phyloP scores from a whole-genome alignment of 2,113 vertebrate species.

The Phylloscopus whistleri region DNA sequence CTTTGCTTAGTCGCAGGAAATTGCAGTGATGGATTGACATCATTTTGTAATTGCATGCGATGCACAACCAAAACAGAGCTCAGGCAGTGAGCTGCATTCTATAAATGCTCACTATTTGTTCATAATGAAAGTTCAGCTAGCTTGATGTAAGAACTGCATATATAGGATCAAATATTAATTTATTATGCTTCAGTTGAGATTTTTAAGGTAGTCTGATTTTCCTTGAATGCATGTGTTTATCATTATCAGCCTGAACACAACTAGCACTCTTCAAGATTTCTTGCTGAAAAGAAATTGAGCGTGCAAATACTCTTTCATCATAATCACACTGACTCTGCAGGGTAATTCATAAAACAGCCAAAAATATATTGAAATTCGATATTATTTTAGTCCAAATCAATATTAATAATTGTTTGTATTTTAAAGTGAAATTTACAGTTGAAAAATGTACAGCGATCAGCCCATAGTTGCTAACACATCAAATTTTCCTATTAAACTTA shows the following conservation, averaged over 20 bases:
- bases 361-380: conserved; percentile 82
- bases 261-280: conserved; percentile 56
- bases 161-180: conserved; percentile 44
- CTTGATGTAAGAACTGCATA: not conserved
- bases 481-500: conserved; percentile 69
- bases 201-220: conserved; percentile 49
- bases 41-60: not conserved
- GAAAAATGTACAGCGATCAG: conserved; percentile 73
- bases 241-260: conserved; percentile 56
- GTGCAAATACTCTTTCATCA: conserved; percentile 76
- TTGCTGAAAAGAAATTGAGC: conserved; percentile 75
- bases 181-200: conserved; percentile 20
- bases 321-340: conserved; percentile 68
- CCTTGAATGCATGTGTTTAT: conserved; percentile 50
- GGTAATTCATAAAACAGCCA: conserved; percentile 78
- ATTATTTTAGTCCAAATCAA: conserved; percentile 82
- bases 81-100: not conserved
- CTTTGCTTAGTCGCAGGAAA: not conserved
- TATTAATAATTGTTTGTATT: conserved; percentile 86
- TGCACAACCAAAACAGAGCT: not conserved
- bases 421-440: conserved; percentile 76
- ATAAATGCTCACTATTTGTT: not conserved
- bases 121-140: conserved; percentile 1
- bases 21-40: conserved; percentile 20
- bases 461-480: conserved; percentile 70